A percentile compares a stretch with the other conserved stretches of the same genome.
Evolutionary conservation across 2,888 invertebrate genomes (phyloP).

Genomic region (Masnerella sp.): DNA sequence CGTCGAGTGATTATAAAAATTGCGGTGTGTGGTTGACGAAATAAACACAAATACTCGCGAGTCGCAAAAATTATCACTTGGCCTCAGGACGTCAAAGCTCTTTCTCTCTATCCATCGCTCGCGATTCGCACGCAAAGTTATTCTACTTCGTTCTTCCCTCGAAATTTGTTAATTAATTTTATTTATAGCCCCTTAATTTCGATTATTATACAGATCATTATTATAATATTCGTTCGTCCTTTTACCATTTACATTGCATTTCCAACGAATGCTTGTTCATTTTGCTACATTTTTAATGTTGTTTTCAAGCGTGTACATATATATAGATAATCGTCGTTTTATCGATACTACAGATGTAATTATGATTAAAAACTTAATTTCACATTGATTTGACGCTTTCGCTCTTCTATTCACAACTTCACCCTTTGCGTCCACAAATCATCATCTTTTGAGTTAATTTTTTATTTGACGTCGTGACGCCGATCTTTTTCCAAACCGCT

Average conservation of each 20-base stretch:
- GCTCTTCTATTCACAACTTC: conserved; percentile 16
- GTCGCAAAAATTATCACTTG: conserved; percentile 13
- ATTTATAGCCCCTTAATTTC: conserved; percentile 26
- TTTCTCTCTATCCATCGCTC: conserved; percentile 11
- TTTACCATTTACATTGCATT: conserved; percentile 31
- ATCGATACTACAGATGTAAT: conserved; percentile 32
- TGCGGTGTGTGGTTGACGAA: conserved; percentile 4
- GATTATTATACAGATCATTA: conserved; percentile 11
- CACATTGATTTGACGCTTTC: conserved; percentile 25
- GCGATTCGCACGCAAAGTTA: conserved; percentile 41
- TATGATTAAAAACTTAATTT: conserved; percentile 41
- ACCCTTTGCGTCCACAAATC: conserved; percentile 34
- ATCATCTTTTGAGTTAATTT: too few species aligned
- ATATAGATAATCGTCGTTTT: conserved; percentile 31
- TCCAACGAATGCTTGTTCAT: conserved; percentile 41
- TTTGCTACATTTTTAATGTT: conserved; percentile 47
- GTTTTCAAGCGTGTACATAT: conserved; percentile 34
- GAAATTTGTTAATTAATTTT: conserved; percentile 45
- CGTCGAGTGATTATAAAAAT: conserved; percentile 51
- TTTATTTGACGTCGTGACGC: conserved; percentile 25
- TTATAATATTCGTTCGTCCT: conserved; percentile 21
- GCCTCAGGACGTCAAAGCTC: conserved; percentile 40
- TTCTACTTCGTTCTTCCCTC: conserved; percentile 38
- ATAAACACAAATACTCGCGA: conserved; percentile 34
- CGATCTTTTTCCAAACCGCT: conserved; percentile 22